Percentiles rank a stretch among this genome's conserved stretches.
phyloP scores from a whole-genome alignment of 2,113 vertebrate species.

The Litocranius walleri region DNA sequence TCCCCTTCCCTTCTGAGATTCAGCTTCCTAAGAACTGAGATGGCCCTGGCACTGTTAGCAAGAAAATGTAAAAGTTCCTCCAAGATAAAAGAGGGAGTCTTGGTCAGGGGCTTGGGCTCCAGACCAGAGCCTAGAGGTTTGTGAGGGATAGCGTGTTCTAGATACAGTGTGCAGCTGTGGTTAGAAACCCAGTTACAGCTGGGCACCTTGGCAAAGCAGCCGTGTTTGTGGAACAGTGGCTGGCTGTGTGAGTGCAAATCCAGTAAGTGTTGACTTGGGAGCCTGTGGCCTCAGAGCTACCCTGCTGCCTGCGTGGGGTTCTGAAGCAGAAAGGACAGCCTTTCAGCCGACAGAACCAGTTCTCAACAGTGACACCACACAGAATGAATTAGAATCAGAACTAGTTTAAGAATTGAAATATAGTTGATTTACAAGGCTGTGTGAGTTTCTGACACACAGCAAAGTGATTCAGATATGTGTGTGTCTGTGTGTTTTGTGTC shows the following conservation, averaged over 20 bases:
- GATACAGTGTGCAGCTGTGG: constrained; percentile 16
- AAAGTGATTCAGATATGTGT: background rate
- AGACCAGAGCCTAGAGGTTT: background rate
- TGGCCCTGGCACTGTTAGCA: background rate
- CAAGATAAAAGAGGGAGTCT: background rate
- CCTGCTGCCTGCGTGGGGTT: background rate
- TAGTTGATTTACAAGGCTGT: background rate
- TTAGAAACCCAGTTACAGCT: constrained; percentile 1
- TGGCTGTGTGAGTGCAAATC: background rate
- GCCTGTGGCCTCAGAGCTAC: background rate
- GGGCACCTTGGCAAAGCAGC: background rate
- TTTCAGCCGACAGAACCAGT: background rate
- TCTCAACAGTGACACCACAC: background rate
- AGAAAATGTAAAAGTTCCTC: background rate
- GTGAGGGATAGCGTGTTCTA: background rate
- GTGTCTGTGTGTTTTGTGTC: background rate
- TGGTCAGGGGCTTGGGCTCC: background rate
- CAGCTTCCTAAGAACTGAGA: background rate
- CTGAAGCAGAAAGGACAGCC: background rate
- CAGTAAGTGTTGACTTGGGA: background rate
- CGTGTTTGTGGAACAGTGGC: background rate
- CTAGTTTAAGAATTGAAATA: background rate
- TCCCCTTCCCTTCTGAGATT: background rate
- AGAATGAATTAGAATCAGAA: background rate
- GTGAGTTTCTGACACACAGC: background rate